Evolutionary conservation across 2,113 vertebrate genomes (phyloP).

Genomic region (Xenopus borealis): DNA sequence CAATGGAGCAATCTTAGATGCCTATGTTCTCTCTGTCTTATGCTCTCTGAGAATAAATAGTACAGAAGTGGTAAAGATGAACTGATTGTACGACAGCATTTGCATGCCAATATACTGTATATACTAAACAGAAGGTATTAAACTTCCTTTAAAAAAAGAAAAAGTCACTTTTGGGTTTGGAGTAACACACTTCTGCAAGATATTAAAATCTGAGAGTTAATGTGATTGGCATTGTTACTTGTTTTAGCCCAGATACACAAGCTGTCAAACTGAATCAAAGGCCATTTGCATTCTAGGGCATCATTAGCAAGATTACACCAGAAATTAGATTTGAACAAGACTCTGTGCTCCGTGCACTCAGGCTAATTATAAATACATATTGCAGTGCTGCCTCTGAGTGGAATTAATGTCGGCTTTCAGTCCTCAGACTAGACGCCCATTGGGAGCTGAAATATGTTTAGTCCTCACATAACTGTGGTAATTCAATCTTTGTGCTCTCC

Average conservation of each 20-base stretch:
- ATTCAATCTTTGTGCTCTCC: conserved; percentile 67
- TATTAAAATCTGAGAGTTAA: conserved; percentile 48
- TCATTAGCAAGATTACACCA: conserved; percentile 65
- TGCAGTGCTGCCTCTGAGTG: conserved; percentile 60
- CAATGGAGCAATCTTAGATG: too few species aligned
- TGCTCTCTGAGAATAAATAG: too few species aligned
- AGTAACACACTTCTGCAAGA: background rate
- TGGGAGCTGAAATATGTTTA: conserved; percentile 71
- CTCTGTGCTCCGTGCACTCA: conserved; percentile 56
- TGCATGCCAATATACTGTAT: too few species aligned
- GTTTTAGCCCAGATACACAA: conserved; percentile 60
- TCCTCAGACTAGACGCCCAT: conserved; percentile 67
- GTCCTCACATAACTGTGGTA: conserved; percentile 69
- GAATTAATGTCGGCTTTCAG: conserved; percentile 73
- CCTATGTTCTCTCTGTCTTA: too few species aligned
- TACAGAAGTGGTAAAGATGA: too few species aligned
- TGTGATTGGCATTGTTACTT: conserved; percentile 53
- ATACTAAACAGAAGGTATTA: too few species aligned
- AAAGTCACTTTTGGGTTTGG: too few species aligned
- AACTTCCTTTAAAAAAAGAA: too few species aligned
- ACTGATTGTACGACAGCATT: too few species aligned
- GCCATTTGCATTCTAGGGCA: conserved; percentile 55
- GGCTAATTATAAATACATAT: conserved; percentile 62
- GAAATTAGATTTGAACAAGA: conserved; percentile 61
- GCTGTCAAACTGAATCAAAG: conserved; percentile 64